Conservation (phyloP, 2,888 invertebrate species). For the Clostera curtula region DNA sequence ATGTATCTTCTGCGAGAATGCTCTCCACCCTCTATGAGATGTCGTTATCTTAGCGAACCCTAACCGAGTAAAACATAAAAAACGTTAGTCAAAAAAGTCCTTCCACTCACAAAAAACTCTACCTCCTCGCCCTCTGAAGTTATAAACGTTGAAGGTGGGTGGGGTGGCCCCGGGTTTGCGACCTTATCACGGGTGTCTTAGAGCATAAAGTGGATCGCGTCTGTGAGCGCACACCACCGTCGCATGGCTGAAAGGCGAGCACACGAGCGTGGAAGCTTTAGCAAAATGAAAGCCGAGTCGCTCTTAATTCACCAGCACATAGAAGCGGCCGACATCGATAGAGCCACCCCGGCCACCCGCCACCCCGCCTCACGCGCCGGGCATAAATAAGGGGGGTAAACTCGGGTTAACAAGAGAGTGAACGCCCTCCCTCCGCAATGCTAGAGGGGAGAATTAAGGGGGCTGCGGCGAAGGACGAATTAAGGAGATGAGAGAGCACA, state of each 20-base stretch:
- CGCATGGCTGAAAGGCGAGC: constrained; percentile 63
- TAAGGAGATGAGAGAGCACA: constrained; percentile 75
- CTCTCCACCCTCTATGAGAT: constrained; percentile 57
- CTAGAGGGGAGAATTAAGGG: constrained; percentile 64
- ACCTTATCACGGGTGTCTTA: constrained; percentile 48
- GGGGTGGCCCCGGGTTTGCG: constrained; percentile 36
- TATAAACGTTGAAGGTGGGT: constrained; percentile 64
- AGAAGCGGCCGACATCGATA: constrained; percentile 54
- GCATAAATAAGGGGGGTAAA: constrained; percentile 70
- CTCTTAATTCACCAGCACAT: constrained; percentile 73
- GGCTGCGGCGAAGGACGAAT: constrained; percentile 74
- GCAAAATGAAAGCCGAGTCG: constrained; percentile 74
- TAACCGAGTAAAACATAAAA: constrained; percentile 73
- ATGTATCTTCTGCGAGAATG: constrained; percentile 46
- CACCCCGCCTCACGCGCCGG: constrained; percentile 42
- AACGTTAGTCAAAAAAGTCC: constrained; percentile 74
- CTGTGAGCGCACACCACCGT: constrained; percentile 41
- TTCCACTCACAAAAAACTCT: constrained; percentile 70
- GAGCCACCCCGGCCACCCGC: constrained; percentile 36
- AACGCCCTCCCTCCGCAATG: constrained; percentile 53
- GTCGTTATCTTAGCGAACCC: constrained; percentile 72
- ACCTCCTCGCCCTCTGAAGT: constrained; percentile 65
- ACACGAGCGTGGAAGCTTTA: constrained; percentile 72
- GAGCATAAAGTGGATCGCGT: constrained; percentile 47
- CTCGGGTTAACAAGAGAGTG: constrained; percentile 70